Evolutionary conservation across 2,113 vertebrate species (phyloP), one percentile per base, ranked within the genome.

Genomic region (Leptobrachium ailaonicum): DNA sequence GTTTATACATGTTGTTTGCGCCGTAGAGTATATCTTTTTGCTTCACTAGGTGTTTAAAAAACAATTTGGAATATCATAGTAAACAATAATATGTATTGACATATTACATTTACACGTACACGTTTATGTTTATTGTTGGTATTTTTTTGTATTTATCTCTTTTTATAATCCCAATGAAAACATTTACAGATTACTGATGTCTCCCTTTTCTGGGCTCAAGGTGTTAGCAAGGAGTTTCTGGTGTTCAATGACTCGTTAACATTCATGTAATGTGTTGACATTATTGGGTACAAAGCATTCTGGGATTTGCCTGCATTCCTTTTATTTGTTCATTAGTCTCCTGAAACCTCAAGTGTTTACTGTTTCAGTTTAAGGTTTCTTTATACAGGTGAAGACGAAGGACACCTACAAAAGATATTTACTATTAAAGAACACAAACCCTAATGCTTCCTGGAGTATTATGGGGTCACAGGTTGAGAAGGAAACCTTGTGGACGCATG

Each of bases 161-260:
- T 50, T 50, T 50, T 8, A 50, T 5, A 50, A 50, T 50, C 47
- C 47, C 13, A 32, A 8, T 64, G 62, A 64, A 32, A 5, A 64
- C n/a, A 64, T 64, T 32, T 58, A 58, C 13, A 58, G 2, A 64
- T 4, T 41, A n/a, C 66, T 67, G 53, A 73, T 50, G 20, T 32
- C 20, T 80, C 43, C 6, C 8, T 50, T 67, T 74, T 68, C 41
- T 73, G 11, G 53, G n/a, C 9, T 68, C 50, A 80, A 74, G 64
- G 53, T 75, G 53, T 69, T n/a, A 45, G 41, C 50, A 3, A 41
- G 14, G 12, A 50, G 42, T 54, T 69, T 8, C 60, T 54, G 70
- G 70, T 62, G 44, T 58, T 78, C 8, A 54, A 50, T 47, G 56
- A 50, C 68, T 78, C 63, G 67, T 71, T 78, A 41, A 78, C 69